These are phyloP conservation scores for Ochropleura plecta DNA, from an alignment of 2,888 invertebrate genomes.

Conservation along the genomic window DNA sequence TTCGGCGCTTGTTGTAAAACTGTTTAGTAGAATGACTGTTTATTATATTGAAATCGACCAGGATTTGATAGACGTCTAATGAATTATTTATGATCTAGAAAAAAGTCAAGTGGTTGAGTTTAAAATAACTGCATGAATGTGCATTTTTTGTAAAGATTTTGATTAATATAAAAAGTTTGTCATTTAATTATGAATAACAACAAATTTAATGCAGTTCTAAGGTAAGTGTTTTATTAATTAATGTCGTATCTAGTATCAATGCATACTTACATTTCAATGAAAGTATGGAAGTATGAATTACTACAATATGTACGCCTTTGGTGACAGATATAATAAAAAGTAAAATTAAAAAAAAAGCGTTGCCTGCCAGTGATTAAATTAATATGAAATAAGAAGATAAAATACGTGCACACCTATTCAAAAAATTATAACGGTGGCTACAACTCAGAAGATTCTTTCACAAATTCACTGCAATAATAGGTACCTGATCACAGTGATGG, in stretches of 20 bases:
- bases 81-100: constrained; percentile 27
- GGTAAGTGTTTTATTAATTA: background rate
- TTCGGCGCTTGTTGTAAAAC: constrained; percentile 46
- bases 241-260: background rate
- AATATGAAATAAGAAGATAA: background rate
- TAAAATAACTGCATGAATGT: background rate
- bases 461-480: background rate
- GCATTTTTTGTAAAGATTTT: background rate
- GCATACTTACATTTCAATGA: background rate
- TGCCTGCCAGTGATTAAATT: background rate
- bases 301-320: background rate
- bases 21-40: constrained; percentile 62
- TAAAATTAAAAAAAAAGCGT: background rate
- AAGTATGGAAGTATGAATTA: background rate
- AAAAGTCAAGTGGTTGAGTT: background rate
- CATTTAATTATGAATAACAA: background rate
- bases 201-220: background rate
- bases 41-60: constrained; percentile 24
- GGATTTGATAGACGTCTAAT: constrained; percentile 29
- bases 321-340: background rate
- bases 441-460: background rate
- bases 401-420: background rate
- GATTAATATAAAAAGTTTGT: background rate
- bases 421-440: background rate
- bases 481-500: background rate